Conservation (phyloP, 2,113 vertebrate genomes). For the Salvator merianae region DNA sequence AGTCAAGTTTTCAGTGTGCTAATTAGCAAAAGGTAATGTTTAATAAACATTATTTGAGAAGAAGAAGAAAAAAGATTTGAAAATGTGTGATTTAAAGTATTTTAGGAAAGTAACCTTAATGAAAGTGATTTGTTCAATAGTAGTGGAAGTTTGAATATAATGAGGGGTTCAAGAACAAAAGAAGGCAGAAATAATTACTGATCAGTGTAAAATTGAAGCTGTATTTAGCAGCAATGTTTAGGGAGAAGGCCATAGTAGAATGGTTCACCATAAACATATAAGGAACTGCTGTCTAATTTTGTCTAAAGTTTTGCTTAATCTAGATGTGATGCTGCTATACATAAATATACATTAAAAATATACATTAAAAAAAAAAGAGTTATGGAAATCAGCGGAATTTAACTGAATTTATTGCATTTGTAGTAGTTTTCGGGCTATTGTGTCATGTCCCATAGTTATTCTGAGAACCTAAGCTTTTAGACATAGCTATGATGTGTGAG, state of each 20-base stretch:
- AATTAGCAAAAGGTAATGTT: conserved; percentile 52
- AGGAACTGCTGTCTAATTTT: background rate
- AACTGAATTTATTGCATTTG: too few species aligned
- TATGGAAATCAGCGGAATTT: too few species aligned
- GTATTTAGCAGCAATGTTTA: conserved; percentile 7
- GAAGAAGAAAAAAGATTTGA: conserved; percentile 26
- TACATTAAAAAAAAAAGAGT: too few species aligned
- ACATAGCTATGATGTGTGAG: too few species aligned
- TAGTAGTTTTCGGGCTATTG: too few species aligned
- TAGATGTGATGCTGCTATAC: background rate
- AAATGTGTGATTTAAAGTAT: conserved; percentile 36
- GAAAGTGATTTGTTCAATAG: conserved; percentile 37
- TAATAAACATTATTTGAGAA: conserved; percentile 55
- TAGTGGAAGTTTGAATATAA: conserved; percentile 36
- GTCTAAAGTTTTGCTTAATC: background rate
- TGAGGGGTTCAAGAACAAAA: conserved; percentile 49
- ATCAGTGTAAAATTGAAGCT: conserved; percentile 15
- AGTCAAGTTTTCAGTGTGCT: conserved; percentile 53
- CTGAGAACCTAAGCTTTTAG: too few species aligned
- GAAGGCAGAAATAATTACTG: conserved; percentile 45
- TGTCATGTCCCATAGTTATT: too few species aligned
- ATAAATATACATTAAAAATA: too few species aligned
- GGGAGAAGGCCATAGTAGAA: background rate
- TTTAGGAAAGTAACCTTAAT: conserved; percentile 36
- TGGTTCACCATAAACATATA: background rate